Evolutionary conservation across 2,797 vertebrate genomes (phyloP).

Genomic region (Bufotes viridis): DNA sequence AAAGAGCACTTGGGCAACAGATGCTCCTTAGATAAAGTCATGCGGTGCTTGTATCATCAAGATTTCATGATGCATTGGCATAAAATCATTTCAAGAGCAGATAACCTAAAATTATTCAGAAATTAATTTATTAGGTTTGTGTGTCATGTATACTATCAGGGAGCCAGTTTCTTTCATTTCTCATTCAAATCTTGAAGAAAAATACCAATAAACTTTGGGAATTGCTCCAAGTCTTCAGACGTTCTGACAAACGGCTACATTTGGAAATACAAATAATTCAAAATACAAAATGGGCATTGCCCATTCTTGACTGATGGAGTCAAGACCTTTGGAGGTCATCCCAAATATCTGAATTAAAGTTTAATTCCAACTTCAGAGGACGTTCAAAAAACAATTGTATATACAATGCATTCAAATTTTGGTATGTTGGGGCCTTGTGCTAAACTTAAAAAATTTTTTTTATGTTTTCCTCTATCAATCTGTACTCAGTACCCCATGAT

Average conservation of each 20-base stretch:
- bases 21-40: neutral
- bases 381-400: neutral
- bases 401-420: no score
- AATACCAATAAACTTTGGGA: neutral
- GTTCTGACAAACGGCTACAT: neutral
- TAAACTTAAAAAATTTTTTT: no score
- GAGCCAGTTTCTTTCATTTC: neutral
- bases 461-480: no score
- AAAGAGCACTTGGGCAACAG: slow-evolving; percentile 1
- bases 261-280: neutral
- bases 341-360: no score
- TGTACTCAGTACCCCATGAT: no score
- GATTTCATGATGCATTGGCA: neutral
- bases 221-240: neutral
- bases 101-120: neutral
- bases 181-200: neutral
- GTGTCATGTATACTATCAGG: neutral
- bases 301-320: no score
- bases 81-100: slow-evolving; percentile 2
- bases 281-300: no score
- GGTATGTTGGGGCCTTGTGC: no score
- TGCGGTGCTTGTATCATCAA: neutral
- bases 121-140: neutral
- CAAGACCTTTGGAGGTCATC: no score
- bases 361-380: no score